phyloP scores from a whole-genome alignment of 2,113 vertebrate species.

The Naja naja region DNA sequence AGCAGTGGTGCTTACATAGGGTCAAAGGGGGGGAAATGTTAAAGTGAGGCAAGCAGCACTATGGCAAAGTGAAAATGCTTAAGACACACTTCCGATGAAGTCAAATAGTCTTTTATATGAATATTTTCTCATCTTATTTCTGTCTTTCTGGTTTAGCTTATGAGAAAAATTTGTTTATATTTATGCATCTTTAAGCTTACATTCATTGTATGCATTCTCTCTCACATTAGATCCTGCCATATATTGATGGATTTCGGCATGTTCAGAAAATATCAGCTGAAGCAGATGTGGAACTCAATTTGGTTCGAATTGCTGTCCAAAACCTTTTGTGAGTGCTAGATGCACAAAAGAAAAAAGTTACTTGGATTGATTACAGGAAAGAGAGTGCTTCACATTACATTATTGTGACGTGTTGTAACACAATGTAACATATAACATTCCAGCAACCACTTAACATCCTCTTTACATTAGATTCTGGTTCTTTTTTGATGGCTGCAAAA shows the following conservation, averaged over 20 bases:
- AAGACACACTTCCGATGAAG: not conserved
- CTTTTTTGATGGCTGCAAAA: not conserved
- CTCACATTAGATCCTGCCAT: constrained; percentile 83
- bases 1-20: not conserved
- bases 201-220: not conserved
- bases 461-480: not conserved
- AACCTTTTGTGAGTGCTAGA: constrained; percentile 86
- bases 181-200: not conserved
- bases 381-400: not conserved
- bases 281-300: constrained; percentile 93
- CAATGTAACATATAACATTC: not conserved
- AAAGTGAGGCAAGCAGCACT: not conserved
- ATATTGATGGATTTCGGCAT: constrained; percentile 94
- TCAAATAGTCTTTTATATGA: not conserved
- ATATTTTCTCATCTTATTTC: not conserved
- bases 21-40: not conserved
- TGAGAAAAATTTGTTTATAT: not conserved
- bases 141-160: not conserved
- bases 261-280: constrained; percentile 97
- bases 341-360: not conserved
- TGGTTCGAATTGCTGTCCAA: constrained; percentile 95
- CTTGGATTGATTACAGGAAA: not conserved
- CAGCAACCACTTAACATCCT: not conserved
- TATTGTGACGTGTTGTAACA: not conserved
- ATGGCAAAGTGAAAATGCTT: not conserved